A percentile compares a stretch with the other conserved stretches of the same genome.
Evolutionary conservation across 1,140 invertebrate genomes (phyloP).

Genomic region (Babylonia areolata): DNA sequence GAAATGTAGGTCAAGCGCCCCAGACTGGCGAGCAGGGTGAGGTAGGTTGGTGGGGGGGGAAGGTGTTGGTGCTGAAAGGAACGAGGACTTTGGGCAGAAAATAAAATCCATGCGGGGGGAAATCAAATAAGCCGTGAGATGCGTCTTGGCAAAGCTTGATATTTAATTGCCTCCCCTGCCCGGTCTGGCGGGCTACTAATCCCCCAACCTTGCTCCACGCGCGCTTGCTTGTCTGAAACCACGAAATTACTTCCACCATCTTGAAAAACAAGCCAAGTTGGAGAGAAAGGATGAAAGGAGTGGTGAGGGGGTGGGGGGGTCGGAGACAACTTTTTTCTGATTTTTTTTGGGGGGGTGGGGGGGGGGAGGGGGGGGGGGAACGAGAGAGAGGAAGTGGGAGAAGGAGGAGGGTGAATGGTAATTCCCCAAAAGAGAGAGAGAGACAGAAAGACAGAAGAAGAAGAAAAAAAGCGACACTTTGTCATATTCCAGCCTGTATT

Average conservation of each 20-base stretch:
- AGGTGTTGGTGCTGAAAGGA: background rate
- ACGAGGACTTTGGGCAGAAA: slow-evolving; percentile 16
- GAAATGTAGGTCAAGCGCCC: slow-evolving; percentile 39
- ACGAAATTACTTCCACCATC: slow-evolving; percentile 35
- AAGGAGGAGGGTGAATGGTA: background rate
- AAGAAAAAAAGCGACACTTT: slow-evolving; percentile 8
- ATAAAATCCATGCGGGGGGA: slow-evolving; percentile 26
- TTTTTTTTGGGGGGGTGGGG: background rate
- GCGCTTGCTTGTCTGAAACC: background rate
- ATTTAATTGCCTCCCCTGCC: slow-evolving; percentile 35
- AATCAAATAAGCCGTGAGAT: slow-evolving; percentile 41
- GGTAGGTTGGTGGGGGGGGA: background rate
- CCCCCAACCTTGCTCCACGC: background rate
- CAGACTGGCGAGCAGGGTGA: background rate
- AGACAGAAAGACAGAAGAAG: no score
- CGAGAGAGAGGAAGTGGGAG: background rate
- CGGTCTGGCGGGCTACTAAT: background rate
- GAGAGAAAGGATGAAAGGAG: background rate
- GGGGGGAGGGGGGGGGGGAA: background rate
- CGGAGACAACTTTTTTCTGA: no score
- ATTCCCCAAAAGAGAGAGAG: background rate
- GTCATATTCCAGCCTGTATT: slow-evolving; percentile 24
- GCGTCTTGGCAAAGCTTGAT: slow-evolving; percentile 18
- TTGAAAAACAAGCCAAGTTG: slow-evolving; percentile 16
- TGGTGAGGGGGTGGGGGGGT: background rate